These are phyloP conservation scores for Callimico goeldii DNA, from an alignment of 2,797 vertebrate species.

Conservation along the genomic window DNA sequence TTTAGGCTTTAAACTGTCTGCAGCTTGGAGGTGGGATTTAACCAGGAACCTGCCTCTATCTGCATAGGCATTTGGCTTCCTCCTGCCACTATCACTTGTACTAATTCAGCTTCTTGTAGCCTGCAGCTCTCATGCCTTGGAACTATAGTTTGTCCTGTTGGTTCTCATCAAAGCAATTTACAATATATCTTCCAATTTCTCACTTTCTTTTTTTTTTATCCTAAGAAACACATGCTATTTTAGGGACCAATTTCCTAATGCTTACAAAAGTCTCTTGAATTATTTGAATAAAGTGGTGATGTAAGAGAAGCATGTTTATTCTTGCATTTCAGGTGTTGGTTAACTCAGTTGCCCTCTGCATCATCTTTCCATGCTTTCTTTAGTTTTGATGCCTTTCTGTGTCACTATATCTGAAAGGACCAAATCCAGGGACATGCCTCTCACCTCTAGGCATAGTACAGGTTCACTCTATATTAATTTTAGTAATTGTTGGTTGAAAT, in stretches of 20 bases:
- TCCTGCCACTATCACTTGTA: neutral
- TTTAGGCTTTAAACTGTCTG: neutral
- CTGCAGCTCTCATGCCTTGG: neutral
- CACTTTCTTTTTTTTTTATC: neutral
- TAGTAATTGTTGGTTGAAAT: neutral
- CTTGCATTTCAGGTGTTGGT: neutral
- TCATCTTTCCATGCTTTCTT: neutral
- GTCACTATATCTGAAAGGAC: neutral
- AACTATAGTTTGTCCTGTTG: neutral
- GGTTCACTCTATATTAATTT: neutral
- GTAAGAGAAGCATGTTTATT: neutral
- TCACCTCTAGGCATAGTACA: neutral
- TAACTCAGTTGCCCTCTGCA: neutral
- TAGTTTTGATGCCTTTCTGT: neutral
- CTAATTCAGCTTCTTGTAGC: neutral
- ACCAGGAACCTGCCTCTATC: neutral
- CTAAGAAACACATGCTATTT: neutral
- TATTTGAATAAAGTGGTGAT: neutral
- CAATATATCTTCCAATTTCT: neutral
- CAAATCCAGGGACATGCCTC: neutral
- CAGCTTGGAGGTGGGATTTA: neutral
- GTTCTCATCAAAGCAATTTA: neutral
- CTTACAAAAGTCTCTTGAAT: neutral
- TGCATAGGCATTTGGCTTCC: neutral
- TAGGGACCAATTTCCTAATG: neutral